A percentile compares a stretch with the other conserved stretches of the same genome.
phyloP scores from a whole-genome alignment of 1,140 invertebrate genomes.

The Lucilia sericata region DNA sequence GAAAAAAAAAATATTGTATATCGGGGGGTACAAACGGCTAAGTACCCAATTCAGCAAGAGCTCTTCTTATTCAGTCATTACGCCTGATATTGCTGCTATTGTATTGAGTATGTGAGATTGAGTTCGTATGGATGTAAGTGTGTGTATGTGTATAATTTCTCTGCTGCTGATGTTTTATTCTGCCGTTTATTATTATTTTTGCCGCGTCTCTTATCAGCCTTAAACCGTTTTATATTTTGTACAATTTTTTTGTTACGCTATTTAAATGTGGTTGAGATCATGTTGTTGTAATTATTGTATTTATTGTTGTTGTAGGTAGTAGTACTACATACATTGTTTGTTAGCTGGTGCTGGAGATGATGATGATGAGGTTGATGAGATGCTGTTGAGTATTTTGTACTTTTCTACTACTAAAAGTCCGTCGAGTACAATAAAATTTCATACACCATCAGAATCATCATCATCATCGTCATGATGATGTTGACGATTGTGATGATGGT shows the following conservation, averaged over 20 bases:
- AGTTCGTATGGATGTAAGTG: no score
- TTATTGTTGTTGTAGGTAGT: not conserved
- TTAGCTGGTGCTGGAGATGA: not conserved
- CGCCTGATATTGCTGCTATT: no score
- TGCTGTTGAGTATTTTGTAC: not conserved
- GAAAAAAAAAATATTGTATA: no score
- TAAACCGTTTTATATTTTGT: constrained; percentile 44
- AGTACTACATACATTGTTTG: not conserved
- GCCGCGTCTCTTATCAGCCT: constrained; percentile 35
- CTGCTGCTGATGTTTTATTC: not conserved
- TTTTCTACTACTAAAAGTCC: not conserved
- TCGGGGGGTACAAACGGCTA: not conserved
- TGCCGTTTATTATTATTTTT: constrained; percentile 25
- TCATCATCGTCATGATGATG: constrained; percentile 8
- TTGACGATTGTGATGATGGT: not conserved
- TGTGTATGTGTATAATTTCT: no score
- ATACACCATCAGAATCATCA: constrained; percentile 22
- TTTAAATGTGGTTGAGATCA: constrained; percentile 42
- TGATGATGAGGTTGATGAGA: no score
- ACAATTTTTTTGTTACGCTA: constrained; percentile 32
- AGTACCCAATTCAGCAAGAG: constrained; percentile 8
- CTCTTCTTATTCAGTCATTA: constrained; percentile 3
- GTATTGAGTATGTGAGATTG: no score
- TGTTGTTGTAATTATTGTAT: not conserved
- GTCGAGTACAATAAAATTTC: not conserved